phyloP scores from a whole-genome alignment of 2,113 vertebrate species.

The Salvator merianae region DNA sequence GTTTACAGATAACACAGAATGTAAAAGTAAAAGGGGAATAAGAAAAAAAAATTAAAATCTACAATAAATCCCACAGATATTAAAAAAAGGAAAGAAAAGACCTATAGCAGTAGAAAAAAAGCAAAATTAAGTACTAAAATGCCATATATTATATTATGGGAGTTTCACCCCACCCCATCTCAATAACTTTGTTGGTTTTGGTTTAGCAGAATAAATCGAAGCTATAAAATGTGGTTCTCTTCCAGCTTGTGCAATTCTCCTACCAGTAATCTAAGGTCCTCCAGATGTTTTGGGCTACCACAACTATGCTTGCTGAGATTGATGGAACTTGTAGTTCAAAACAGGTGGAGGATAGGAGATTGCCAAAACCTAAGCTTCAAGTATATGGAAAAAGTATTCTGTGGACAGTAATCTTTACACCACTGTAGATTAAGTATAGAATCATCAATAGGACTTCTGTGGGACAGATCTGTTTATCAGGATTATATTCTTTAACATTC shows the following conservation, averaged over 20 bases:
- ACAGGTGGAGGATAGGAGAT: neutral
- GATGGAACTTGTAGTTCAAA: neutral
- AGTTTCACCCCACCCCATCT: too few species aligned
- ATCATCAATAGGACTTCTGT: neutral
- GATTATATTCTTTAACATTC: fast-evolving
- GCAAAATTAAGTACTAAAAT: too few species aligned
- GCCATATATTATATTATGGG: too few species aligned
- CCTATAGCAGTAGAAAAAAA: too few species aligned
- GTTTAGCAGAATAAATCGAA: neutral
- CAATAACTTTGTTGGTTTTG: neutral
- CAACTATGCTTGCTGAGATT: neutral
- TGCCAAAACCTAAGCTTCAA: neutral
- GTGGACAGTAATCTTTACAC: neutral
- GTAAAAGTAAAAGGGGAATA: too few species aligned
- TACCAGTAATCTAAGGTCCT: neutral
- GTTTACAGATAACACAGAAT: too few species aligned
- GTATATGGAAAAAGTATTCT: neutral
- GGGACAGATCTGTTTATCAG: neutral
- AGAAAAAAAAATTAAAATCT: too few species aligned
- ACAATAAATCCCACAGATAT: too few species aligned
- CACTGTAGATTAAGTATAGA: fast-evolving
- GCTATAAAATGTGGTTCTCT: neutral
- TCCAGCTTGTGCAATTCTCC: neutral
- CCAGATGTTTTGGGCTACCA: neutral
- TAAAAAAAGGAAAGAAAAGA: too few species aligned